A percentile compares a stretch with the other conserved stretches of the same genome.
Conservation (phyloP, 2,797 vertebrate species). For the Pampus argenteus region DNA sequence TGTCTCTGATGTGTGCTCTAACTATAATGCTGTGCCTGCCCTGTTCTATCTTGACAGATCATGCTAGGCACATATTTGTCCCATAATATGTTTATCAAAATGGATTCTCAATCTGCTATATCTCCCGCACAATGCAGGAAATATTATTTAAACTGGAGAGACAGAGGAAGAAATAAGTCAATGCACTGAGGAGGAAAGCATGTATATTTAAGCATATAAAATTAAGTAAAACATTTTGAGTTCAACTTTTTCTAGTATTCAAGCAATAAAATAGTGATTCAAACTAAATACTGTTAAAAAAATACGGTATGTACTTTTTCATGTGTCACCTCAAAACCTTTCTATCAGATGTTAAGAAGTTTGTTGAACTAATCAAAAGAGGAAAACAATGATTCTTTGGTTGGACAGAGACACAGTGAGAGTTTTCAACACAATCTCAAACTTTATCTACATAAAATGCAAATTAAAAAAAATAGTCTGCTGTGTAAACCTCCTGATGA, state of each 20-base stretch:
- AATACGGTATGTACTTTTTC: no score
- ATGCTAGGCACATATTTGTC: constrained; percentile 27
- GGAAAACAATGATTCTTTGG: no score
- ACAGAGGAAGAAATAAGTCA: not conserved
- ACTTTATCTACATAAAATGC: no score
- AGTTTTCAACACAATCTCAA: no score
- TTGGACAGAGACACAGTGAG: no score
- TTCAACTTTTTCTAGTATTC: not conserved
- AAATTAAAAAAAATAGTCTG: no score
- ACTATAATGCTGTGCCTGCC: constrained; percentile 38
- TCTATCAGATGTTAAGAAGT: no score
- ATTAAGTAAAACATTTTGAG: no score
- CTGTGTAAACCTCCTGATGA: no score
- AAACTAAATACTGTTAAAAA: no score
- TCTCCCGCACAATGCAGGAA: not conserved
- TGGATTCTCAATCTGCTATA: constrained; percentile 1
- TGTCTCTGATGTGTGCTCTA: constrained; percentile 39
- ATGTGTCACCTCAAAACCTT: no score
- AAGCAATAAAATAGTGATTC: not conserved
- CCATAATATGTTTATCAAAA: constrained; percentile 33
- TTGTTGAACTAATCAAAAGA: no score
- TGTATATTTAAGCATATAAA: not conserved
- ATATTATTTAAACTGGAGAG: not conserved
- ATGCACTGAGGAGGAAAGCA: not conserved
- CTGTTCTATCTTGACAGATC: constrained; percentile 49